These are phyloP conservation scores for Patella ulyssiponensis DNA, from an alignment of 2,888 invertebrate genomes.

Conservation along the genomic window DNA sequence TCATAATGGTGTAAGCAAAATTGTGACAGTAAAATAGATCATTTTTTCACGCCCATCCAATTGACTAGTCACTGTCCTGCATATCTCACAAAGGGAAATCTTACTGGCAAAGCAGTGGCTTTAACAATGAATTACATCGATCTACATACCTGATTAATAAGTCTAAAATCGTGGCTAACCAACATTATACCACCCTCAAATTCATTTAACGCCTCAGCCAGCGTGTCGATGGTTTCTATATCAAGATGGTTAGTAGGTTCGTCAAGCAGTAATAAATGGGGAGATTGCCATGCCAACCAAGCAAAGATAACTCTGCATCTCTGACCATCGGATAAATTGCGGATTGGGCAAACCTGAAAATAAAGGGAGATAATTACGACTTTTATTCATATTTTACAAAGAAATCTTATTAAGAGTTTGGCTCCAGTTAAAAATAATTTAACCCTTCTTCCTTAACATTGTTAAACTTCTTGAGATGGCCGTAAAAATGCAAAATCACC, in stretches of 20 bases:
- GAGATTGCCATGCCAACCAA: constrained; percentile 97
- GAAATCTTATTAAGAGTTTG: too few species aligned
- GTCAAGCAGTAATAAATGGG: constrained; percentile 87
- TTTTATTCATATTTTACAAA: too few species aligned
- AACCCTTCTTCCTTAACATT: too few species aligned
- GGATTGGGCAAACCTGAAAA: constrained; percentile 88
- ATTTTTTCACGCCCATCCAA: too few species aligned
- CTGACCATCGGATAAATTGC: constrained; percentile 97
- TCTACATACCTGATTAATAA: constrained; percentile 91
- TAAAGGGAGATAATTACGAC: background rate
- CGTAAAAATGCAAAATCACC: too few species aligned
- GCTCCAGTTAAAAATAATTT: too few species aligned
- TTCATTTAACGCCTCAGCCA: constrained; percentile 97
- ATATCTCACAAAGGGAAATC: too few species aligned
- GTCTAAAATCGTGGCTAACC: constrained; percentile 99
- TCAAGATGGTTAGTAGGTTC: constrained; percentile 75
- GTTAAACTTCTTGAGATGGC: too few species aligned
- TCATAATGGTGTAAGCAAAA: too few species aligned
- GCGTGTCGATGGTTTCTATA: constrained; percentile 90
- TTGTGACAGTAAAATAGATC: too few species aligned
- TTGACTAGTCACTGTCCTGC: too few species aligned
- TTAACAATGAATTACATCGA: background rate
- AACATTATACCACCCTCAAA: constrained; percentile 99
- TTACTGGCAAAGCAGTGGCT: background rate
- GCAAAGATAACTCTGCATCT: constrained; percentile 98